Percentiles rank a stretch among this genome's conserved stretches.
phyloP scores from a whole-genome alignment of 2,888 invertebrate genomes.

The Arctia plantaginis region DNA sequence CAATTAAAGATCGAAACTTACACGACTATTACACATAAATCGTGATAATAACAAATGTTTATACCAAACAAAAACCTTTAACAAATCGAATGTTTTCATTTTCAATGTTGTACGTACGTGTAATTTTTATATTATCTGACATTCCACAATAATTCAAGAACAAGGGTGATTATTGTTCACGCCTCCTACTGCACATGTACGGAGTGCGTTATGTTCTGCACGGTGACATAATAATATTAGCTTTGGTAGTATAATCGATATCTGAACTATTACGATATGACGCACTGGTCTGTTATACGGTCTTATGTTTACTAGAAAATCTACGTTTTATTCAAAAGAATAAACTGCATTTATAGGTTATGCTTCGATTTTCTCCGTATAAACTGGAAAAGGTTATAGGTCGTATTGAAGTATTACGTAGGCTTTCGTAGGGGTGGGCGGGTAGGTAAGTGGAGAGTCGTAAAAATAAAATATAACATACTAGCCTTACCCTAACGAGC shows the following conservation, averaged over 20 bases:
- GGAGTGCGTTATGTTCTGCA: conserved; percentile 3
- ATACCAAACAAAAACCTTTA: background rate
- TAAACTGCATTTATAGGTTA: background rate
- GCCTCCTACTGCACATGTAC: conserved; percentile 13
- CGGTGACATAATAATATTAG: conserved; percentile 51
- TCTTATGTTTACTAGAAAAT: background rate
- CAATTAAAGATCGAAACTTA: background rate
- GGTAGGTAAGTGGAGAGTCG: background rate
- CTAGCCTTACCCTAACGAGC: too few species aligned
- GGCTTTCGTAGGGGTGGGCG: background rate
- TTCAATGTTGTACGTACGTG: conserved; percentile 1
- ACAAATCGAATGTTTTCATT: conserved; percentile 6
- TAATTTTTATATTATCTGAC: conserved; percentile 6
- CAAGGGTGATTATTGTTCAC: conserved; percentile 32
- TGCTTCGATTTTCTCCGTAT: background rate
- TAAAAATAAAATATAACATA: background rate
- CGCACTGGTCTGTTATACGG: conserved; percentile 25
- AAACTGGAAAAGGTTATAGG: background rate
- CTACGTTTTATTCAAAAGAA: background rate
- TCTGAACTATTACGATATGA: conserved; percentile 47
- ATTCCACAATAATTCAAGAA: conserved; percentile 26
- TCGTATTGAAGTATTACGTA: background rate
- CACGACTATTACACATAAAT: background rate
- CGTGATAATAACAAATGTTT: background rate
- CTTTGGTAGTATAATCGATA: conserved; percentile 55